Evolutionary conservation across 2,113 vertebrate species (phyloP).

Genomic region (Colaptes auratus): DNA sequence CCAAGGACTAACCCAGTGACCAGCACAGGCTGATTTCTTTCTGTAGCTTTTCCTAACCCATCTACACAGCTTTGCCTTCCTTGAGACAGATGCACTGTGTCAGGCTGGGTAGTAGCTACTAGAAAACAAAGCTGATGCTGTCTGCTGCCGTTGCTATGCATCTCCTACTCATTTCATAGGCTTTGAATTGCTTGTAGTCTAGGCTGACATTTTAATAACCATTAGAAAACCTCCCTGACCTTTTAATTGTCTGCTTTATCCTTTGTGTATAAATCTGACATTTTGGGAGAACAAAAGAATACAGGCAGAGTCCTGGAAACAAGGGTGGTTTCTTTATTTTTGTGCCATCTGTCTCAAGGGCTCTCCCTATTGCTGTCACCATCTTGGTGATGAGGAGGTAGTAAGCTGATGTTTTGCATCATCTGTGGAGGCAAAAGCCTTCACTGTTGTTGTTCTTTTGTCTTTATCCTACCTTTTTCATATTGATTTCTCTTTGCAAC

Average conservation of each 20-base stretch:
- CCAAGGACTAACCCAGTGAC: background rate
- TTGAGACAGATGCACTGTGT: background rate
- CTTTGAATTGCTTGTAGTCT: conserved; percentile 8
- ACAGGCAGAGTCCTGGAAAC: background rate
- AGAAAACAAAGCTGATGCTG: background rate
- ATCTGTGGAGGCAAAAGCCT: background rate
- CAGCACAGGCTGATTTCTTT: background rate
- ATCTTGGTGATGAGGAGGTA: background rate
- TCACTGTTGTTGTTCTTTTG: background rate
- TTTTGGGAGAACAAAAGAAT: conserved; percentile 28
- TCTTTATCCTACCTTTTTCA: background rate
- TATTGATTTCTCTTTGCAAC: background rate
- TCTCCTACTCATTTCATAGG: background rate
- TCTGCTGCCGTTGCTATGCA: background rate
- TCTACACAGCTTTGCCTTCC: background rate
- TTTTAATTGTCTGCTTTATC: conserved; percentile 37
- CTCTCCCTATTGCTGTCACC: background rate
- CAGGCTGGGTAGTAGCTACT: background rate
- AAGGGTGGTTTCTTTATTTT: background rate
- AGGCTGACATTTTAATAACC: conserved; percentile 49
- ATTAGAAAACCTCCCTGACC: conserved; percentile 12
- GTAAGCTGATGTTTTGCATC: background rate
- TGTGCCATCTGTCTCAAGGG: background rate
- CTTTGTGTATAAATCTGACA: conserved; percentile 31
- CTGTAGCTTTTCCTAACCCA: background rate